A percentile compares a stretch with the other conserved stretches of the same genome.
These are phyloP conservation scores for Bombyx mori DNA, from an alignment of 1,140 invertebrate genomes.

Conservation along the genomic window DNA sequence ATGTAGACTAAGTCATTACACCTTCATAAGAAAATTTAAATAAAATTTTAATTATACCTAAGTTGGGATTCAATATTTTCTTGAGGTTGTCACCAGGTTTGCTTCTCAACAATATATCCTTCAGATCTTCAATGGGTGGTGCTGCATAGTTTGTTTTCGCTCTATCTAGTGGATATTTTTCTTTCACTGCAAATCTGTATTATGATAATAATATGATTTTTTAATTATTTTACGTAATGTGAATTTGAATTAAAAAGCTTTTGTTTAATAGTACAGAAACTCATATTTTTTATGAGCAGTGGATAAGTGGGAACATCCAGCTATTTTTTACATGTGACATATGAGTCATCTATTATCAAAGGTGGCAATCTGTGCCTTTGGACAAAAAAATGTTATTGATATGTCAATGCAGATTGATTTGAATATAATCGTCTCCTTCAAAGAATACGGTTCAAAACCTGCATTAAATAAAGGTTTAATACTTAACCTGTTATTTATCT, in stretches of 20 bases:
- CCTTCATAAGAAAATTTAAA: not conserved
- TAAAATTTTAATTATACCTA: constrained; percentile 70
- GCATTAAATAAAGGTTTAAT: too few species aligned
- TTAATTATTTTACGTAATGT: not conserved
- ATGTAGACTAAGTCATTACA: not conserved
- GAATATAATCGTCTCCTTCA: too few species aligned
- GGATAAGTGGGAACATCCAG: not conserved
- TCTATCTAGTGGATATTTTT: constrained; percentile 89
- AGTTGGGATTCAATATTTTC: constrained; percentile 86
- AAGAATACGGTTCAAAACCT: too few species aligned
- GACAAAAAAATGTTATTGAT: too few species aligned
- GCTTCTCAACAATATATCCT: constrained; percentile 76
- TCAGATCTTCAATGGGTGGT: constrained; percentile 49
- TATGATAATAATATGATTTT: not conserved
- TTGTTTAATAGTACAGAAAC: not conserved
- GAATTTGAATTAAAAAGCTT: too few species aligned
- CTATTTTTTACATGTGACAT: not conserved
- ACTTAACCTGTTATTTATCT: too few species aligned
- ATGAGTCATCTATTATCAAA: too few species aligned
- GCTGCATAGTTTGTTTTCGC: constrained; percentile 76
- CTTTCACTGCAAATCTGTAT: constrained; percentile 87
- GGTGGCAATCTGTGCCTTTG: too few species aligned
- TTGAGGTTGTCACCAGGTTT: constrained; percentile 86
- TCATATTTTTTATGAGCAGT: not conserved
- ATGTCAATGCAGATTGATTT: too few species aligned